phyloP scores from a whole-genome alignment of 1,140 invertebrate genomes.

The Stegodyphus mimosarum region DNA sequence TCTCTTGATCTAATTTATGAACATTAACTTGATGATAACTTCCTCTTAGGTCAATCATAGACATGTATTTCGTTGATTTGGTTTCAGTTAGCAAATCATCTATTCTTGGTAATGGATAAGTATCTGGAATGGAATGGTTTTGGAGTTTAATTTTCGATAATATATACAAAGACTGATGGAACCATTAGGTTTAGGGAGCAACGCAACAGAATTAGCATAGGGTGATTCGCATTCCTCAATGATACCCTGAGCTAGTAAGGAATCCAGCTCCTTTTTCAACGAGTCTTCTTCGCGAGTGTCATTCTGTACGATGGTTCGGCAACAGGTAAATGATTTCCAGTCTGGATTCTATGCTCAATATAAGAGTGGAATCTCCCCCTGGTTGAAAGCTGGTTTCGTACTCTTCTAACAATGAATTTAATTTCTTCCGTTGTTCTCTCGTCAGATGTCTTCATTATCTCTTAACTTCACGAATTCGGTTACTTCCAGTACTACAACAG shows the following conservation, averaged over 20 bases:
- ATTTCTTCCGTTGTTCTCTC: not conserved
- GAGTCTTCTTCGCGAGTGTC: slow-evolving; percentile 26
- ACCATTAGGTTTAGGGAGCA: slow-evolving; percentile 56
- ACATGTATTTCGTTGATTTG: slow-evolving; percentile 4
- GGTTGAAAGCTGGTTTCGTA: not conserved
- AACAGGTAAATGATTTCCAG: slow-evolving; percentile 55
- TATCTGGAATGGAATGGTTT: slow-evolving; percentile 51
- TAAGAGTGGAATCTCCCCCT: not conserved
- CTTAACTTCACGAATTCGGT: not conserved
- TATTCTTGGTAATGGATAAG: slow-evolving; percentile 39
- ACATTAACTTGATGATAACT: slow-evolving; percentile 64
- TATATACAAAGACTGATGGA: slow-evolving; percentile 37
- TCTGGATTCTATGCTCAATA: slow-evolving; percentile 58
- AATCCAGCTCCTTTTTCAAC: slow-evolving; percentile 46
- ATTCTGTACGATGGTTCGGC: slow-evolving; percentile 35
- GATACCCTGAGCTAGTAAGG: slow-evolving; percentile 61
- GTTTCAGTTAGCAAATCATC: slow-evolving; percentile 33
- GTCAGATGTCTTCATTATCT: not conserved
- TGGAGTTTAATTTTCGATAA: slow-evolving; percentile 51
- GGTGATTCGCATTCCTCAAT: slow-evolving; percentile 60
- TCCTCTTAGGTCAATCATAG: slow-evolving; percentile 22
- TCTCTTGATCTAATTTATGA: slow-evolving; percentile 64
- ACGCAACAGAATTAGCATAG: slow-evolving; percentile 60
- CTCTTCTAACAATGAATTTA: not conserved
- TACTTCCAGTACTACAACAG: not conserved